Conservation (phyloP, 2,888 invertebrate species). For the Stenurella melanura region DNA sequence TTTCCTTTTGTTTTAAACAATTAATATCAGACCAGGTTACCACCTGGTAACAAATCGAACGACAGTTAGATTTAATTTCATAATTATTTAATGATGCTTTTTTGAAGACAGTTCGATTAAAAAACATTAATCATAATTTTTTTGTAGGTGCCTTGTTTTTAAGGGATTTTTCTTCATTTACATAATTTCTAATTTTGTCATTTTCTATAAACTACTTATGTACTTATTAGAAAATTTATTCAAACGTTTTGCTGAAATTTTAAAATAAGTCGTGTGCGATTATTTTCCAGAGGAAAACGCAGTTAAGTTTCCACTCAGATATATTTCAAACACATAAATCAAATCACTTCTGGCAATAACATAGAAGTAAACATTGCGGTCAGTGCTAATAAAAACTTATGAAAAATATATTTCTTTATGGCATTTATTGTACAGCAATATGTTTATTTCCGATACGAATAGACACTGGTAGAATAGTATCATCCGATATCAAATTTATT, state of each 20-base stretch:
- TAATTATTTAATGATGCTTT: too few relatives aligned
- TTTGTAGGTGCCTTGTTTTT: too few relatives aligned
- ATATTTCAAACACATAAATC: constrained; percentile 26
- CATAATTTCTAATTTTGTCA: too few relatives aligned
- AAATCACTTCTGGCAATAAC: constrained; percentile 13
- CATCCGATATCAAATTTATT: constrained; percentile 22
- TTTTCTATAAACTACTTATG: too few relatives aligned
- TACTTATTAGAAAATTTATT: not conserved
- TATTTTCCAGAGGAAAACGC: not conserved
- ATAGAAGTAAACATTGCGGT: constrained; percentile 6
- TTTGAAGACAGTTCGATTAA: too few relatives aligned
- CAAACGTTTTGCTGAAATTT: not conserved
- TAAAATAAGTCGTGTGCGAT: not conserved
- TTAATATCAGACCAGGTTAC: too few relatives aligned
- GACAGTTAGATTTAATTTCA: too few relatives aligned
- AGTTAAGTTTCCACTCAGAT: not conserved
- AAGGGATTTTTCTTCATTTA: too few relatives aligned
- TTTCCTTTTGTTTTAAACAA: too few relatives aligned
- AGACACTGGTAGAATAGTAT: not conserved
- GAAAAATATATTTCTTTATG: not conserved
- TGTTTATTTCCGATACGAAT: not conserved
- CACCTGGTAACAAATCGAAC: too few relatives aligned
- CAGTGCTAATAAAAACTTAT: not conserved
- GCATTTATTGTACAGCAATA: not conserved
- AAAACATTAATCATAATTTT: too few relatives aligned